These are phyloP conservation scores for Marmota flaviventris DNA, from an alignment of 2,113 vertebrate species.

Conservation along the genomic window DNA sequence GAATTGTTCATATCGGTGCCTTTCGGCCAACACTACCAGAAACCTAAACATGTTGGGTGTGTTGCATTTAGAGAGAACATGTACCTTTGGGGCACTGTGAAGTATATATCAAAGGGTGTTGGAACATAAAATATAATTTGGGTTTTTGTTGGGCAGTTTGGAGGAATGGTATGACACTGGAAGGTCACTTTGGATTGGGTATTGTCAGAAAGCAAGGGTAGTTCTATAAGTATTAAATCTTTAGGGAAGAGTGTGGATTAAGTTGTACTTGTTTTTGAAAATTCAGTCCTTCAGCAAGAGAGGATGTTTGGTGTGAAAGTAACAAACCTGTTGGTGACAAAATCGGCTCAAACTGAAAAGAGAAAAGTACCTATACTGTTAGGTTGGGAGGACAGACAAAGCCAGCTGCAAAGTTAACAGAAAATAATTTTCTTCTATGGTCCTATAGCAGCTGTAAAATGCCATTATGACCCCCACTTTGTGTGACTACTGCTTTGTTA, in stretches of 20 bases:
- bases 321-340: neutral
- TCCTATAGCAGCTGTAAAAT: neutral
- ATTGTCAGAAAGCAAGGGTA: slow-evolving; percentile 19
- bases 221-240: neutral
- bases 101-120: neutral
- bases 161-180: neutral
- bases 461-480: neutral
- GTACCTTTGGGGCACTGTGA: neutral
- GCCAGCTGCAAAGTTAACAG: neutral
- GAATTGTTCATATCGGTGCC: neutral
- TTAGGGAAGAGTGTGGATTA: neutral
- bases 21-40: neutral
- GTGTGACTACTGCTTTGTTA: neutral
- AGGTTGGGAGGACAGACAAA: neutral
- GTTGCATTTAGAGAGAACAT: neutral
- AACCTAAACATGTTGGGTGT: neutral
- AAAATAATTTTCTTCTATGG: neutral
- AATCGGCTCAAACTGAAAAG: neutral
- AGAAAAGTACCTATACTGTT: neutral
- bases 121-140: neutral
- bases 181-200: neutral
- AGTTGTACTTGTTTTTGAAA: neutral
- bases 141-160: neutral
- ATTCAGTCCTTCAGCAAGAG: slow-evolving; percentile 14
- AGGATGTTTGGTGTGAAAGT: neutral